Conservation (phyloP, 2,797 vertebrate genomes). For the Poecilia gillii region DNA sequence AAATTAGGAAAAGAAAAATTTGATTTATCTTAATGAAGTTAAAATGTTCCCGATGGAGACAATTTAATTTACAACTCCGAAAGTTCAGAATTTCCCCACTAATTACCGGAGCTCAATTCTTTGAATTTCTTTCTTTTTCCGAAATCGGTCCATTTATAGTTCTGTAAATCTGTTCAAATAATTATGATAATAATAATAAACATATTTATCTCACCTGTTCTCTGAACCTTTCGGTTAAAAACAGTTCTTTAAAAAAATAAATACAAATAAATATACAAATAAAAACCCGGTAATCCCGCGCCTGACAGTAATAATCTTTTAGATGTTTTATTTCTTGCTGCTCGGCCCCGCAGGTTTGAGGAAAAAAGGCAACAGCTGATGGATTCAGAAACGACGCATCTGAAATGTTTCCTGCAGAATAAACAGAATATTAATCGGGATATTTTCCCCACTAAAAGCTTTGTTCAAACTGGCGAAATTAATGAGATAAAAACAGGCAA, state of each 20-base stretch:
- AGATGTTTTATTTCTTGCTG: not conserved
- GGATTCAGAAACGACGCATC: conserved; percentile 34
- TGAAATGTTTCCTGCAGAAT: conserved; percentile 33
- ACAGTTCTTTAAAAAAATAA: not conserved
- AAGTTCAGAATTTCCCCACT: not conserved
- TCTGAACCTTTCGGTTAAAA: not conserved
- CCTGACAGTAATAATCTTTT: not conserved
- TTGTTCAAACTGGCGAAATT: conserved; percentile 44
- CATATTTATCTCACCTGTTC: not conserved
- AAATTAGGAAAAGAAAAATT: not conserved
- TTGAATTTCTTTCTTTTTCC: conserved; percentile 15
- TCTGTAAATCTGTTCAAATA: conserved; percentile 43
- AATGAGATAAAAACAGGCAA: conserved; percentile 27
- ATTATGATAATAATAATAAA: conserved; percentile 2
- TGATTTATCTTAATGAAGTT: not conserved
- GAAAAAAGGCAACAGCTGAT: conserved; percentile 43
- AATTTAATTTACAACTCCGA: conserved; percentile 24
- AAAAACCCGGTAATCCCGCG: not conserved
- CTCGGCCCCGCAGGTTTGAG: not conserved
- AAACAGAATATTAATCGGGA: conserved; percentile 41
- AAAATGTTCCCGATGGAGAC: conserved; percentile 19
- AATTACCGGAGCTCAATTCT: conserved; percentile 9
- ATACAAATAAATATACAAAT: not conserved
- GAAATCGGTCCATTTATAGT: conserved; percentile 18
- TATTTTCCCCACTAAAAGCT: conserved; percentile 37